Evolutionary conservation across 2,113 vertebrate genomes (phyloP).

Genomic region (Arvicanthis niloticus): DNA sequence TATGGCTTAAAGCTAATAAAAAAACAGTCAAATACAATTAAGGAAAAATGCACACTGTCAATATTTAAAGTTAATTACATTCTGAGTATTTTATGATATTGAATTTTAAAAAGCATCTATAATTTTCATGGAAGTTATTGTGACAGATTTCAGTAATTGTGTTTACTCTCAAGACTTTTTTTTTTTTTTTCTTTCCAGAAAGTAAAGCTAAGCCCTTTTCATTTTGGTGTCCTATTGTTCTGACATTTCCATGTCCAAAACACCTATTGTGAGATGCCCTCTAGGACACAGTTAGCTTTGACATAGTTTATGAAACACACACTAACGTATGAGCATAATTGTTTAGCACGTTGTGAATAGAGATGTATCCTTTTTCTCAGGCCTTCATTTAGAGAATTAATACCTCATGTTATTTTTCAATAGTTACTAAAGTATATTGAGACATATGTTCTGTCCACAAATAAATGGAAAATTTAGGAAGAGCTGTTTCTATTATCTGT

Average conservation of each 20-base stretch:
- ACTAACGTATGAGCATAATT: slow-evolving; percentile 6
- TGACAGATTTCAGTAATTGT: slow-evolving; percentile 9
- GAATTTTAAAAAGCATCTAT: not conserved
- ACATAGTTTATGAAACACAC: slow-evolving; percentile 17
- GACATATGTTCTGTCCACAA: not conserved
- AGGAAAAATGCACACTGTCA: not conserved
- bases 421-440: not conserved
- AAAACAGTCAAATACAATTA: slow-evolving; percentile 2
- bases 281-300: slow-evolving; percentile 25
- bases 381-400: not conserved
- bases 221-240: slow-evolving; percentile 44
- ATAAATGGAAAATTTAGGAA: not conserved
- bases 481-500: not conserved
- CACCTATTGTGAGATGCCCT: not conserved
- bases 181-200: slow-evolving; percentile 53
- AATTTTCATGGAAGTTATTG: slow-evolving; percentile 31
- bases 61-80: slow-evolving; percentile 41
- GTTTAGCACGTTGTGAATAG: not conserved
- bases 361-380: not conserved
- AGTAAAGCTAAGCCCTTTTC: slow-evolving; percentile 1
- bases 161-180: slow-evolving; percentile 38
- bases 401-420: not conserved
- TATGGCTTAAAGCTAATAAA: not conserved
- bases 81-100: slow-evolving; percentile 19
- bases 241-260: slow-evolving; percentile 55